Evolutionary conservation across 2,113 vertebrate species (phyloP).

Genomic region (Rutilus rutilus): DNA sequence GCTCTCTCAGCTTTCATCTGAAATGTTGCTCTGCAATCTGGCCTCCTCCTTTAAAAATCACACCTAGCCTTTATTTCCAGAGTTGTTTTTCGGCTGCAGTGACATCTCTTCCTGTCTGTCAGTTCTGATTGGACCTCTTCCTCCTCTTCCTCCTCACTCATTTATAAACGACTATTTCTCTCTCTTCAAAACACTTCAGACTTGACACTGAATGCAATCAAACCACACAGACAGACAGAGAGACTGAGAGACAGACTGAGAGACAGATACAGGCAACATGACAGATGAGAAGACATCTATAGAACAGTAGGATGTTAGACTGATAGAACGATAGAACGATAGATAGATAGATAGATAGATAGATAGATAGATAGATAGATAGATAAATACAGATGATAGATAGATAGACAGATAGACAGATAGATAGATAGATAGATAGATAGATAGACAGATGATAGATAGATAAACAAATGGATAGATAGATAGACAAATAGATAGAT

Average conservation of each 20-base stretch:
- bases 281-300: neutral
- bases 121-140: neutral
- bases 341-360: neutral
- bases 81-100: neutral
- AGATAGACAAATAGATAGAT: neutral
- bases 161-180: constrained; percentile 1
- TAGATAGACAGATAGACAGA: neutral
- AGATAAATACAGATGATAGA: neutral
- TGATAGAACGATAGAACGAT: neutral
- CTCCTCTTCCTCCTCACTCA: neutral
- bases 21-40: neutral
- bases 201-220: neutral
- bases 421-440: neutral
- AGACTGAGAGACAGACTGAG: neutral
- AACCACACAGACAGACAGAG: neutral
- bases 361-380: neutral
- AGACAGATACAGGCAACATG: neutral
- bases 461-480: constrained; percentile 1
- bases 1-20: constrained; percentile 17
- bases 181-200: neutral
- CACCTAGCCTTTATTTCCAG: neutral
- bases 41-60: neutral
- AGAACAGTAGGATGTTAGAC: neutral
- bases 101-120: neutral
- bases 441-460: constrained; percentile 50